Conservation (phyloP, 1,140 invertebrate genomes). For the Drosophila malerkotliana region DNA sequence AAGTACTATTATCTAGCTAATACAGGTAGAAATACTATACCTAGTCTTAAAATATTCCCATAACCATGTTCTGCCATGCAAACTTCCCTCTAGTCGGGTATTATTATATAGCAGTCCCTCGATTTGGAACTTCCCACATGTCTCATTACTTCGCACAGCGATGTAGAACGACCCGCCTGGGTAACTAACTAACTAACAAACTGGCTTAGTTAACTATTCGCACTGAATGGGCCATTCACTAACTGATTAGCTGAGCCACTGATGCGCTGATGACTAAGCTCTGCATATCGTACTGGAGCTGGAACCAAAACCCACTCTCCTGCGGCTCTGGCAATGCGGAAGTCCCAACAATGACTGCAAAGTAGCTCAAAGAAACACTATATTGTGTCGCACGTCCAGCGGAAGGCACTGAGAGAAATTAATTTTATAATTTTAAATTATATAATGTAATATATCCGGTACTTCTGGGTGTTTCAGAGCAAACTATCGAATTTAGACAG, state of each 20-base stretch:
- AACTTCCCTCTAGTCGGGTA: background rate
- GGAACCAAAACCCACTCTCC: background rate
- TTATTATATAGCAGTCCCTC: slow-evolving; percentile 18
- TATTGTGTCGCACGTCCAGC: slow-evolving; percentile 6
- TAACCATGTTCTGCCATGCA: background rate
- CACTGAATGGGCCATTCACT: slow-evolving; percentile 17
- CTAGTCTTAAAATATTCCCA: background rate
- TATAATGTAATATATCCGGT: too few relatives aligned
- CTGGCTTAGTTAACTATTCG: slow-evolving; percentile 35
- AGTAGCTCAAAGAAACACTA: slow-evolving; percentile 14
- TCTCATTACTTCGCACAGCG: slow-evolving; percentile 54
- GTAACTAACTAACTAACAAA: background rate
- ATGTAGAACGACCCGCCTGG: slow-evolving; percentile 45
- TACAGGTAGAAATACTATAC: background rate
- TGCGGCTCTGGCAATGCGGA: slow-evolving; percentile 30
- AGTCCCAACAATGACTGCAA: slow-evolving; percentile 40
- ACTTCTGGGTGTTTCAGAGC: too few relatives aligned
- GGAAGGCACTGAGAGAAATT: background rate
- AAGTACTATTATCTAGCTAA: background rate
- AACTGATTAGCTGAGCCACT: slow-evolving; percentile 40
- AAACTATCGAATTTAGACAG: too few relatives aligned
- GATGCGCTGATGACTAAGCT: slow-evolving; percentile 44
- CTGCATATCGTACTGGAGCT: slow-evolving; percentile 1
- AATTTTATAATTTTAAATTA: background rate
- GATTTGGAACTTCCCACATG: slow-evolving; percentile 26